phyloP scores from a whole-genome alignment of 2,113 vertebrate genomes.

The Halichoeres trimaculatus region DNA sequence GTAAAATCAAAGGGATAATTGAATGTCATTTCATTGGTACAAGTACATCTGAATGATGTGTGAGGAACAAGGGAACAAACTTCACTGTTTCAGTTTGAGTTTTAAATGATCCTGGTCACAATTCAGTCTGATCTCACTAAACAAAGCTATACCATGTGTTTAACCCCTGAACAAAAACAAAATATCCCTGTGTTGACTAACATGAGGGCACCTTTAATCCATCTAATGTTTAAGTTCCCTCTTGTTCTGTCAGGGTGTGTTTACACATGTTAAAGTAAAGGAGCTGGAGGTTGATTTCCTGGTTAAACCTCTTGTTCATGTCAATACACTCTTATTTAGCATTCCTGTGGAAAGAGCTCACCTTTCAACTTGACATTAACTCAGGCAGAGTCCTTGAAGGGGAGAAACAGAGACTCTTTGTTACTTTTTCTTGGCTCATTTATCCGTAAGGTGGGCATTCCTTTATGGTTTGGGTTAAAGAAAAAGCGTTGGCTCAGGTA shows the following conservation, averaged over 20 bases:
- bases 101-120: too few species aligned
- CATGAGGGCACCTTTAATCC: too few species aligned
- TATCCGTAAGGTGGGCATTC: constrained; percentile 37
- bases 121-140: too few species aligned
- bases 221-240: not conserved
- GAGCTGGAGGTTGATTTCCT: constrained; percentile 12
- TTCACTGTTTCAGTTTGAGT: too few species aligned
- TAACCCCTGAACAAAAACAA: too few species aligned
- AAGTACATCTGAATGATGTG: too few species aligned
- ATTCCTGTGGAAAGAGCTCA: constrained; percentile 69
- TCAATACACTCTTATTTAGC: constrained; percentile 54
- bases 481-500: constrained; percentile 15
- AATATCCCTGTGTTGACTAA: too few species aligned
- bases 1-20: too few species aligned
- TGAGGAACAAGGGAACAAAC: too few species aligned
- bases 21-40: too few species aligned
- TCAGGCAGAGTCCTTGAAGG: constrained; percentile 31
- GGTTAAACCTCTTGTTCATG: constrained; percentile 7
- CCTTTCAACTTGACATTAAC: constrained; percentile 55
- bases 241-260: not conserved
- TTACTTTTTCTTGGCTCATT: constrained; percentile 48
- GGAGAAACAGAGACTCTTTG: constrained; percentile 52
- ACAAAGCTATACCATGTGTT: too few species aligned
- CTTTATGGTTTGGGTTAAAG: constrained; percentile 26
- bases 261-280: not conserved